phyloP scores from a whole-genome alignment of 2,888 invertebrate species.

The Spisula solida region DNA sequence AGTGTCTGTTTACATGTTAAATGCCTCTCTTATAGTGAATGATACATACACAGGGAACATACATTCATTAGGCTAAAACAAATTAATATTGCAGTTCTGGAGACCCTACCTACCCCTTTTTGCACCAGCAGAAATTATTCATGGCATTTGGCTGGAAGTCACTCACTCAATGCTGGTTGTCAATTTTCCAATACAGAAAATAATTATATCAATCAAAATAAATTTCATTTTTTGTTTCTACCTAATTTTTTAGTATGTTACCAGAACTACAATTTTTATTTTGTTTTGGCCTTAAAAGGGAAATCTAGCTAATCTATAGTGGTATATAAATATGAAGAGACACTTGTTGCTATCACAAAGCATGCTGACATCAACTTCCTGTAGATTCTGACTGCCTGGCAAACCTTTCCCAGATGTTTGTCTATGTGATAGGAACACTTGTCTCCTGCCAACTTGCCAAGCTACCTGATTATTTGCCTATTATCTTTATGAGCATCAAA shows the following conservation, averaged over 20 bases:
- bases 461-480: background rate
- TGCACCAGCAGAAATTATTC: too few relatives aligned
- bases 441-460: background rate
- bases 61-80: too few relatives aligned
- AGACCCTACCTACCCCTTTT: too few relatives aligned
- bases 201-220: too few relatives aligned
- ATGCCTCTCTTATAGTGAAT: background rate
- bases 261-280: too few relatives aligned
- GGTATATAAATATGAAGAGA: conserved; percentile 1
- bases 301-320: background rate
- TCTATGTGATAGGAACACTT: too few relatives aligned
- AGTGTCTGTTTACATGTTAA: background rate
- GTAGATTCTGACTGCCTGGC: background rate
- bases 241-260: too few relatives aligned
- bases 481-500: background rate
- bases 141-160: too few relatives aligned
- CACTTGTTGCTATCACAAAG: background rate
- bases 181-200: too few relatives aligned
- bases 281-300: background rate
- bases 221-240: too few relatives aligned
- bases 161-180: too few relatives aligned
- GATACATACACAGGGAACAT: background rate
- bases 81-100: too few relatives aligned
- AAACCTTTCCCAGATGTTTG: background rate
- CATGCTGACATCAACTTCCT: conserved; percentile 6